Conservation (phyloP, 2,113 vertebrate species). For the Himantopus leucocephalus region DNA sequence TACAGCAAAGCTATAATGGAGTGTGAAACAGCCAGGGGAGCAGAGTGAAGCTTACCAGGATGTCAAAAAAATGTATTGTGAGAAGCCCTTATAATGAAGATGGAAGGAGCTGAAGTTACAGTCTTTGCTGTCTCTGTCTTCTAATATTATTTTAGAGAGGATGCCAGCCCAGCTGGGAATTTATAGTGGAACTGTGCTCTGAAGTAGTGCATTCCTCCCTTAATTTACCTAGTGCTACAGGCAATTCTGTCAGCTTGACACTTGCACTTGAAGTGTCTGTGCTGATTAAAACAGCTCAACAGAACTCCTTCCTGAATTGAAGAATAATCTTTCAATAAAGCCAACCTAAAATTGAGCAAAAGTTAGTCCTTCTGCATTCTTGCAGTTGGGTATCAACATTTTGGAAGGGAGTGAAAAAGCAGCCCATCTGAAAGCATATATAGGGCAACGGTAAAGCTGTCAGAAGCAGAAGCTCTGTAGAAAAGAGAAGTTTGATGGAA, state of each 20-base stretch:
- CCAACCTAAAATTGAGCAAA: background rate
- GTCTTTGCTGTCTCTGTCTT: constrained; percentile 37
- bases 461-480: background rate
- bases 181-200: constrained; percentile 20
- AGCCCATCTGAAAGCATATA: background rate
- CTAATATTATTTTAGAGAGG: constrained; percentile 21
- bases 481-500: background rate
- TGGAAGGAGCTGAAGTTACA: constrained; percentile 30
- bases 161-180: constrained; percentile 38
- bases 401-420: background rate
- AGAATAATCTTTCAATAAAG: constrained; percentile 45
- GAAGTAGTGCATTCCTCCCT: constrained; percentile 19
- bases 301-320: constrained; percentile 27
- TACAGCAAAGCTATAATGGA: background rate
- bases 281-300: constrained; percentile 33
- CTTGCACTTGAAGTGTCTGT: constrained; percentile 45
- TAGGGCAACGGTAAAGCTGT: background rate
- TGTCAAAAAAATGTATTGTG: background rate
- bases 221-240: constrained; percentile 43
- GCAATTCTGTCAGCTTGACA: constrained; percentile 39
- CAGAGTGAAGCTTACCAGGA: background rate
- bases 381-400: background rate
- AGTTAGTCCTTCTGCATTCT: constrained; percentile 1
- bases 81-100: constrained; percentile 20
- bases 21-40: background rate